Evolutionary conservation across 37 sponge, comb jelly and placozoan species (phyloP).

Genomic region (Chondrosia reniformis): DNA sequence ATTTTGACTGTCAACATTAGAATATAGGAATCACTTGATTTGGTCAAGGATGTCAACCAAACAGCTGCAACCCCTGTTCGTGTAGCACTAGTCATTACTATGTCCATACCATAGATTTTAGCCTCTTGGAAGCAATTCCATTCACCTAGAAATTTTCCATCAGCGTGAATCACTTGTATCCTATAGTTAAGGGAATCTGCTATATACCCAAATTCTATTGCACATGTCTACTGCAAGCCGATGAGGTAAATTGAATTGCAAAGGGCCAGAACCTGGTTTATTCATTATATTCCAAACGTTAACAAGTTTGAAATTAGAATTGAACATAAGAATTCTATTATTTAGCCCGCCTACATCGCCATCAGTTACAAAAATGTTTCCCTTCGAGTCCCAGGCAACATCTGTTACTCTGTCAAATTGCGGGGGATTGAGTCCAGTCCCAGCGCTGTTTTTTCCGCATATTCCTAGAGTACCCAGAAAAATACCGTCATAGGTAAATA

Average conservation of each 20-base stretch:
- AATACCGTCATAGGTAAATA: slow-evolving; percentile 16
- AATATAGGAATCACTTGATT: neutral
- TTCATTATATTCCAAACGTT: slow-evolving; percentile 36
- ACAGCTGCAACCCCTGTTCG: neutral
- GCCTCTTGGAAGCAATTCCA: slow-evolving; percentile 29
- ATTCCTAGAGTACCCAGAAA: slow-evolving; percentile 25
- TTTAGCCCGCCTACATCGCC: slow-evolving; percentile 37
- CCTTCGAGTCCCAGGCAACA: slow-evolving; percentile 21
- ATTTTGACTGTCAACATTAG: neutral
- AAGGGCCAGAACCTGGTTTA: slow-evolving; percentile 11
- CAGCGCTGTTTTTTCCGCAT: slow-evolving; percentile 18
- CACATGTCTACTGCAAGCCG: slow-evolving; percentile 23
- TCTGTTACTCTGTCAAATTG: slow-evolving; percentile 48
- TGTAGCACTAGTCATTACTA: neutral
- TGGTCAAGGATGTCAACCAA: slow-evolving; percentile 9
- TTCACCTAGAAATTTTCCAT: slow-evolving; percentile 29
- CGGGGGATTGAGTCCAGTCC: slow-evolving; percentile 29
- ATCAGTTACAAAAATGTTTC: slow-evolving; percentile 26
- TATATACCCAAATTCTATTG: slow-evolving; percentile 37
- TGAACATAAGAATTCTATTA: slow-evolving; percentile 31
- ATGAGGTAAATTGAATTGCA: slow-evolving; percentile 42
- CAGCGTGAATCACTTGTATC: slow-evolving; percentile 5
- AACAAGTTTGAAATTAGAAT: neutral
- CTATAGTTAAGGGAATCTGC: slow-evolving; percentile 34
- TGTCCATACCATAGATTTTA: slow-evolving; percentile 32